phyloP scores from a whole-genome alignment of 2,888 invertebrate species.

The Strigamia crassipes region DNA sequence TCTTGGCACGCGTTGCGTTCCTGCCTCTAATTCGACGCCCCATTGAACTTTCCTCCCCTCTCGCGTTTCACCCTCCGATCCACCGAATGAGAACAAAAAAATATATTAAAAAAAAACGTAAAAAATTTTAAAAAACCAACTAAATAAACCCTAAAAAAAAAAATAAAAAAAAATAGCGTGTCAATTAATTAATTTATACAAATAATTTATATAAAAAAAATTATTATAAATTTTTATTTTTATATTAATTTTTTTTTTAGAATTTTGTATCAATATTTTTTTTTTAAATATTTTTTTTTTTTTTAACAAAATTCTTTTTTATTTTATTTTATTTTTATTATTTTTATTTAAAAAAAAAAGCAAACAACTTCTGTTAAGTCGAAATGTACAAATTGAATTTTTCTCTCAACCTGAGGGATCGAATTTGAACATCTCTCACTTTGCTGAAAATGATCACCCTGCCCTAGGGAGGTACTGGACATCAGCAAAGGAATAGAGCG shows the following conservation, averaged over 20 bases:
- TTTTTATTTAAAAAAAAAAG: background rate
- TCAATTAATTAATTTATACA: too few relatives aligned
- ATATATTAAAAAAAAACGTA: background rate
- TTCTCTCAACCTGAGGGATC: constrained; percentile 33
- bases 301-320: too few relatives aligned
- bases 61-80: constrained; percentile 14
- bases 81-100: background rate
- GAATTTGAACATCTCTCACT: constrained; percentile 40
- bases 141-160: background rate
- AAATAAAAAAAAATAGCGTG: background rate
- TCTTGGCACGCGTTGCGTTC: constrained; percentile 26
- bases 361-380: background rate
- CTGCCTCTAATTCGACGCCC: constrained; percentile 42
- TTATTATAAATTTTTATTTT: too few relatives aligned
- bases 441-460: constrained; percentile 42
- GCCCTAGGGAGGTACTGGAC: constrained; percentile 36
- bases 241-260: too few relatives aligned
- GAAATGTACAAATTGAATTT: constrained; percentile 28
- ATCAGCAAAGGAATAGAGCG: constrained; percentile 18
- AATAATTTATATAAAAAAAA: too few relatives aligned
- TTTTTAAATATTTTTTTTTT: too few relatives aligned
- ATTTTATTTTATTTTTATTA: too few relatives aligned
- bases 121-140: background rate
- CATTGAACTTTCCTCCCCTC: constrained; percentile 36
- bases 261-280: too few relatives aligned